Percentiles rank a stretch among this genome's conserved stretches.
Evolutionary conservation across 2,113 vertebrate species (phyloP).

Genomic region (Himantopus leucocephalus): DNA sequence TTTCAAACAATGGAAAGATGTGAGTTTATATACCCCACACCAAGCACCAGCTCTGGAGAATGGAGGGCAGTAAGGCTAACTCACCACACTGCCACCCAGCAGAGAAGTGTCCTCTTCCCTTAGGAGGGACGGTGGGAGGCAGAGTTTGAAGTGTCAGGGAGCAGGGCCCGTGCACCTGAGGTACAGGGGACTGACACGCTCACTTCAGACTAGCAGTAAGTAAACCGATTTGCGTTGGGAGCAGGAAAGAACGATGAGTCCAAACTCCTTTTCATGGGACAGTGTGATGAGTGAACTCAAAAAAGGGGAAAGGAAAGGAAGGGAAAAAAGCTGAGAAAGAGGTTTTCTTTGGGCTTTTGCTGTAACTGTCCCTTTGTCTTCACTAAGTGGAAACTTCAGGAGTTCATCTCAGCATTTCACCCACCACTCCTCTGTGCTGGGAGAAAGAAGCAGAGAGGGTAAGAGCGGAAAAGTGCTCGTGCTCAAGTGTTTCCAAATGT

Average conservation of each 20-base stretch:
- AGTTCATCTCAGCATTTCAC: slow-evolving; percentile 22
- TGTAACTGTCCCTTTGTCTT: slow-evolving; percentile 19
- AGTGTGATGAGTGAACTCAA: background rate
- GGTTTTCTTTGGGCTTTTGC: slow-evolving; percentile 18
- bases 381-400: slow-evolving; percentile 6
- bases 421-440: background rate
- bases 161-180: background rate
- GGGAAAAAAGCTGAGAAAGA: background rate
- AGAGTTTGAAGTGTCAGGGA: background rate
- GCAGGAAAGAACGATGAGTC: background rate
- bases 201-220: background rate
- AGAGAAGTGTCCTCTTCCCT: background rate
- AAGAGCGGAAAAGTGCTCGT: background rate
- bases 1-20: background rate
- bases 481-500: slow-evolving; percentile 65
- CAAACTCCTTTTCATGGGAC: background rate
- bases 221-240: background rate
- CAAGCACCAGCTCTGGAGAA: background rate
- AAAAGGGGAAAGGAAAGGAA: background rate
- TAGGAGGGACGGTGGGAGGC: background rate
- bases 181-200: background rate
- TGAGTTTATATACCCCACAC: background rate
- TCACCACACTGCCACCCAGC: background rate
- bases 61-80: background rate
- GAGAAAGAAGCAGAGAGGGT: background rate